phyloP scores from a whole-genome alignment of 2,113 vertebrate species.

The Podarcis muralis region DNA sequence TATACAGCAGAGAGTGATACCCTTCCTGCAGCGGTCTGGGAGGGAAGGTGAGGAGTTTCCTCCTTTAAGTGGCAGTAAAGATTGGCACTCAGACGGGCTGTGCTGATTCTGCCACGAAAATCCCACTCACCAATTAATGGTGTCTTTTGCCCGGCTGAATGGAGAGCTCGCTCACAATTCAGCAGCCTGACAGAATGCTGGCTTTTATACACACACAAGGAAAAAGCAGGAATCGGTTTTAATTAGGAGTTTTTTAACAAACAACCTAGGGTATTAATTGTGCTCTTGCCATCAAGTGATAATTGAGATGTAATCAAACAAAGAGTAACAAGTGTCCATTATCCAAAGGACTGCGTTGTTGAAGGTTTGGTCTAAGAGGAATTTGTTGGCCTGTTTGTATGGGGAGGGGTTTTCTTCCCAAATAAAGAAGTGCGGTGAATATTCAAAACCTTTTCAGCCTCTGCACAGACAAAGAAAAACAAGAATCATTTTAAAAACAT shows the following conservation, averaged over 20 bases:
- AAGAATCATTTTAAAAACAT: not conserved
- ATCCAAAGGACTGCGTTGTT: constrained; percentile 61
- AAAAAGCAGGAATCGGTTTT: constrained; percentile 56
- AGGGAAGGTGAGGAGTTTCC: not conserved
- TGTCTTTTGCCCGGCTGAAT: constrained; percentile 55
- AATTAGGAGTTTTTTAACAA: constrained; percentile 63
- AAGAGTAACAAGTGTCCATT: constrained; percentile 72
- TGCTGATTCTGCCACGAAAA: constrained; percentile 8
- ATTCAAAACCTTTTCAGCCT: constrained; percentile 51
- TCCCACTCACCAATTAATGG: constrained; percentile 39
- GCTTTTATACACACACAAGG: constrained; percentile 56
- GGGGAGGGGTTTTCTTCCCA: not conserved
- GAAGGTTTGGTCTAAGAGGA: constrained; percentile 51
- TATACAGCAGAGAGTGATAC: fast-evolving
- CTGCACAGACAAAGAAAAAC: constrained; percentile 44
- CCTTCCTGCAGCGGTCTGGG: not conserved
- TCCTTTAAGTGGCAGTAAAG: constrained; percentile 17
- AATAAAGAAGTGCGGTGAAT: constrained; percentile 56
- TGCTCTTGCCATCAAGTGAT: constrained; percentile 52
- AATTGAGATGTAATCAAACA: constrained; percentile 68
- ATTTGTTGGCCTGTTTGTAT: constrained; percentile 18
- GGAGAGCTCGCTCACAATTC: constrained; percentile 49
- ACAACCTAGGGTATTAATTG: constrained; percentile 50
- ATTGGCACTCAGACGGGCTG: constrained; percentile 37
- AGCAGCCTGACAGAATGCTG: constrained; percentile 49